phyloP scores from a whole-genome alignment of 1,140 invertebrate species.

The Armadillidium nasatum region DNA sequence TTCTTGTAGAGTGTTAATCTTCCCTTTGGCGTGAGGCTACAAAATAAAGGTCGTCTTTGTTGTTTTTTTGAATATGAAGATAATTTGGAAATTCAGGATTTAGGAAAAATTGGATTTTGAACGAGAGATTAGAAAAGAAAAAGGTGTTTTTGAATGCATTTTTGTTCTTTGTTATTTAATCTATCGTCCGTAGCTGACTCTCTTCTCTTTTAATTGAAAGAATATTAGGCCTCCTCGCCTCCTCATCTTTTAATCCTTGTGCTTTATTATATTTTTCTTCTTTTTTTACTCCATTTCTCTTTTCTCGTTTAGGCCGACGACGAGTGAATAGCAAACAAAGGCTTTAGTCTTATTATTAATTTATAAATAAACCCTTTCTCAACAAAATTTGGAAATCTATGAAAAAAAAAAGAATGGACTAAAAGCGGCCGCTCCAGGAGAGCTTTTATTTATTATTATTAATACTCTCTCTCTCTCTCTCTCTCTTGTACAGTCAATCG shows the following conservation, averaged over 20 bases:
- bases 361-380: constrained; percentile 1
- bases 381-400: not conserved
- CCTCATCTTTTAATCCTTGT: not conserved
- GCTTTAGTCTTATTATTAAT: not conserved
- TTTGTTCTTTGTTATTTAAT: not conserved
- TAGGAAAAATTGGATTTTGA: not conserved
- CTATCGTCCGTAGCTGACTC: not conserved
- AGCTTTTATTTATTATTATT: no score
- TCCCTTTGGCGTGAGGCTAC: not conserved
- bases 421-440: not conserved
- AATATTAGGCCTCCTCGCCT: not conserved
- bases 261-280: not conserved
- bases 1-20: not conserved
- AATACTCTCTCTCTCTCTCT: not conserved
- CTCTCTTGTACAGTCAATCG: not conserved
- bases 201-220: not conserved
- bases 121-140: not conserved
- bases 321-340: not conserved
- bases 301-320: no score
- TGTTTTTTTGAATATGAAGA: not conserved
- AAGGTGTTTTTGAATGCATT: not conserved
- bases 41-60: not conserved
- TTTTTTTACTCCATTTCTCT: no score
- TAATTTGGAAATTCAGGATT: constrained; percentile 1
- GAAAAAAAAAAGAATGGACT: not conserved